These are phyloP conservation scores for Engystomops pustulosus DNA, from an alignment of 2,113 vertebrate genomes.

Conservation along the genomic window DNA sequence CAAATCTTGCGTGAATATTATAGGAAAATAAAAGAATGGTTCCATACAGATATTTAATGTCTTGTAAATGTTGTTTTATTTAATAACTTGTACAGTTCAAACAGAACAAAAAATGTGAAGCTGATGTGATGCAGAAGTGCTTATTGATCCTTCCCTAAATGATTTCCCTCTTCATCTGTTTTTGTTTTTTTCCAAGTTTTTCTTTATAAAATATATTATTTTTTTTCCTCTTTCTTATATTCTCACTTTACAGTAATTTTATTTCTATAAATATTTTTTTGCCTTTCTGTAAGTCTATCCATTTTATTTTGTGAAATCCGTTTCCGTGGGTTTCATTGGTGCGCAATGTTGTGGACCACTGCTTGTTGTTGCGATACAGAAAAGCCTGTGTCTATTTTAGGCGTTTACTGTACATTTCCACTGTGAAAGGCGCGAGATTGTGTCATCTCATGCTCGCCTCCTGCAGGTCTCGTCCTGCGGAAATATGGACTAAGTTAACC, in stretches of 20 bases:
- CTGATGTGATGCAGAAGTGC: not conserved
- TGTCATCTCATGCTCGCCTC: slow-evolving; percentile 98
- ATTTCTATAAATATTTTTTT: slow-evolving; percentile 37
- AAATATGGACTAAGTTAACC: slow-evolving; percentile 99
- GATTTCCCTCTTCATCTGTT: not conserved
- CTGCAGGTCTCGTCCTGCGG: slow-evolving; percentile 99
- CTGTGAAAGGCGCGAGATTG: slow-evolving; percentile 98
- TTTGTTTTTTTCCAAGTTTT: not conserved
- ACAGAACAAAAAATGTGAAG: not conserved
- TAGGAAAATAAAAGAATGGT: no score
- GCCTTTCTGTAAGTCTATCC: slow-evolving; percentile 61
- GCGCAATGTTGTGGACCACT: slow-evolving; percentile 88
- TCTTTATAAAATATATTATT: not conserved
- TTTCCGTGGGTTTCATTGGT: slow-evolving; percentile 82
- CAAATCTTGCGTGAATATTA: no score
- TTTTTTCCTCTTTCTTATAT: slow-evolving; percentile 9
- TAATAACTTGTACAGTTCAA: not conserved
- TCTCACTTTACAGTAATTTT: slow-evolving; percentile 69
- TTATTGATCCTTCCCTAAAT: not conserved
- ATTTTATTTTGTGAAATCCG: slow-evolving; percentile 68
- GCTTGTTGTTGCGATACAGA: slow-evolving; percentile 99
- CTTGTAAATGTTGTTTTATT: not conserved
- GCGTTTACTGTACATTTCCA: slow-evolving; percentile 99
- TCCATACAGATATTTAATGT: not conserved
- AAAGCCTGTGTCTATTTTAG: slow-evolving; percentile 99